Base-by-base conservation (phyloP, 2,888 invertebrate species). In the Patella depressa region DNA sequence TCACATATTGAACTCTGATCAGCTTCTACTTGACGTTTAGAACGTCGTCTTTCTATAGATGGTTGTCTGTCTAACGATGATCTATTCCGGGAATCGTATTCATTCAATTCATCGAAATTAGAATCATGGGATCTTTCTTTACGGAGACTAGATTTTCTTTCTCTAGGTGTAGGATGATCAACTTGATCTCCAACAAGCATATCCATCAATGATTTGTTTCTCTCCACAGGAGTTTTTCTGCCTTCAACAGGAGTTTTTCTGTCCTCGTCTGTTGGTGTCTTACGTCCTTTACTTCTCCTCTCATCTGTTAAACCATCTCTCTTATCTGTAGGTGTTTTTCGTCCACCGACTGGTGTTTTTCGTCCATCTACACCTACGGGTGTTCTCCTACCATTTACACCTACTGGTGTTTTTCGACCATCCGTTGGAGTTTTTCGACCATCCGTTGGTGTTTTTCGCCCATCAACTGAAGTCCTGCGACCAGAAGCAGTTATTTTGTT, bases 1-100 rank as follows among this genome's bases (percentile, higher is more conserved):
- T 84, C 85, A 81, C 88, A 88, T 3, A 88, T 71, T 69, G 88
- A 88, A 77, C 88, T 88, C 72, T 84, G 82, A 73, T 88, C 87
- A 53, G 81, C 79, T 17, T 81, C 53, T 72, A 72, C 80, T 80
- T 59, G 72, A 53, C 54, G 79, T 77, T 9, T 80, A 78, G 15
- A 59, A 69, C 71, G 80, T 80, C 69, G 76, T 71, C 76, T 79
- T 79, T 69, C 81, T 81, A 3, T 79, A 79, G 74, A 55, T 54
- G 17, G 17, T 15, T 78, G 80, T 81, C 80, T 81, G 29, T 80
- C 80, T 54, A 80, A 82, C 4, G 78, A 76, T 29, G 81, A 80
- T 70, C 79, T 76, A 19, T 78, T 75, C 69, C 75, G 74, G 7
- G 73, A 65, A 57, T 19, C 75, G 3, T 77, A 45, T 14, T 77